These are phyloP conservation scores for Cetonia aurata DNA, from an alignment of 2,888 invertebrate genomes.

Conservation along the genomic window DNA sequence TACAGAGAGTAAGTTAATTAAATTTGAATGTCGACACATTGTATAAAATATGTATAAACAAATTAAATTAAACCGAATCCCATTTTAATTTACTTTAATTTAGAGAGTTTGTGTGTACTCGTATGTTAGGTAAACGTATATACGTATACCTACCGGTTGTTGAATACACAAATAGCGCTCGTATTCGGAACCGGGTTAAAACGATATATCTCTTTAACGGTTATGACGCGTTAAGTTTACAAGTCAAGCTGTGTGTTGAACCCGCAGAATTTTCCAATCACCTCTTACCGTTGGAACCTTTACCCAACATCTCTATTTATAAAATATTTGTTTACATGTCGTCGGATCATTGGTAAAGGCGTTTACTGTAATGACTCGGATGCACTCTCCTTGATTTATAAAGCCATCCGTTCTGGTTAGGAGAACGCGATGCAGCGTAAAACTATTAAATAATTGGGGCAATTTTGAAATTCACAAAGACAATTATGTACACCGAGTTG, in stretches of 20 bases:
- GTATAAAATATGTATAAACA: conserved; percentile 3
- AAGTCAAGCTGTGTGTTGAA: too few species aligned
- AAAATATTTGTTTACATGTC: conserved; percentile 10
- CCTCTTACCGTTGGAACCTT: neutral
- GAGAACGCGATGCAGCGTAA: too few species aligned
- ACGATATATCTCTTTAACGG: conserved; percentile 21
- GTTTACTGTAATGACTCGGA: conserved; percentile 4
- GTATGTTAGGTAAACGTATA: neutral
- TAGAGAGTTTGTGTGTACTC: neutral
- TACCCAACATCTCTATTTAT: neutral
- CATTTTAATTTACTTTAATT: conserved; percentile 23
- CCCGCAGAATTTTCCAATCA: too few species aligned
- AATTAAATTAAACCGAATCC: conserved; percentile 14
- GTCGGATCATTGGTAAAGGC: neutral
- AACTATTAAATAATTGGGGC: too few species aligned
- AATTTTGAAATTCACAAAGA: too few species aligned
- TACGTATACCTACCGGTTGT: neutral
- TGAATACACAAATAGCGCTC: conserved; percentile 6
- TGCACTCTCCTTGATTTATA: neutral
- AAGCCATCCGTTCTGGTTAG: neutral
- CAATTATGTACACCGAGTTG: too few species aligned
- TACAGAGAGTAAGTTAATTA: too few species aligned
- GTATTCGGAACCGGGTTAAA: neutral
- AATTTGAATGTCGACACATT: neutral
- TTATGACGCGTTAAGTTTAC: neutral